Evolutionary conservation across 1,140 invertebrate genomes (phyloP).

Genomic region (Lysiphlebus fabarum): DNA sequence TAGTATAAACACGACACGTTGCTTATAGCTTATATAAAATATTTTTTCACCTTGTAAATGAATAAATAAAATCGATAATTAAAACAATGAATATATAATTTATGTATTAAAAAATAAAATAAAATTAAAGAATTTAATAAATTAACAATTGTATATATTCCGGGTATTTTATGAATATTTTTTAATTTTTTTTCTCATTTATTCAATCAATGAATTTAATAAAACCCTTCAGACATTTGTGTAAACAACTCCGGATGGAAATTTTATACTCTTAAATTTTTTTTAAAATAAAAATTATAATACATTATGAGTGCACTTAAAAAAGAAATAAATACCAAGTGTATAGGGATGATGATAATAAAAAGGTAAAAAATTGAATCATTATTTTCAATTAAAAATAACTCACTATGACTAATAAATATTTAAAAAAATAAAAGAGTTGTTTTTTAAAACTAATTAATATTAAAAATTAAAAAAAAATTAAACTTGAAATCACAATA

Average conservation of each 20-base stretch:
- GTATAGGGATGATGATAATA: too few relatives aligned
- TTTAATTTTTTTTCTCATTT: slow-evolving; percentile 14
- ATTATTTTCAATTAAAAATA: too few relatives aligned
- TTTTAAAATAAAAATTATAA: neutral
- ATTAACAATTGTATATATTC: neutral
- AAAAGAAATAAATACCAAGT: too few relatives aligned
- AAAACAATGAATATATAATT: neutral
- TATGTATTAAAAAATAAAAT: neutral
- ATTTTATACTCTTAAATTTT: slow-evolving; percentile 14
- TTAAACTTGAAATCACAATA: too few relatives aligned
- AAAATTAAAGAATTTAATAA: neutral
- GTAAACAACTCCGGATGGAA: slow-evolving; percentile 22
- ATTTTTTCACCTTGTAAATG: neutral
- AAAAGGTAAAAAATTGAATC: too few relatives aligned
- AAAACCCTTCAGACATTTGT: slow-evolving; percentile 16
- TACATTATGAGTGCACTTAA: too few relatives aligned
- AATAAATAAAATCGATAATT: neutral
- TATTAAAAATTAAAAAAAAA: too few relatives aligned
- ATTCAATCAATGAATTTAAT: slow-evolving; percentile 26
- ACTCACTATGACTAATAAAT: too few relatives aligned
- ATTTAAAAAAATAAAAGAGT: too few relatives aligned
- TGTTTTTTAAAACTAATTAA: too few relatives aligned
- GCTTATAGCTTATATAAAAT: too few relatives aligned
- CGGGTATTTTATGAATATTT: slow-evolving; percentile 1
- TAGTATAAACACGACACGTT: too few relatives aligned